Conservation (phyloP, 1,140 invertebrate genomes). For the Antheraea mylitta region DNA sequence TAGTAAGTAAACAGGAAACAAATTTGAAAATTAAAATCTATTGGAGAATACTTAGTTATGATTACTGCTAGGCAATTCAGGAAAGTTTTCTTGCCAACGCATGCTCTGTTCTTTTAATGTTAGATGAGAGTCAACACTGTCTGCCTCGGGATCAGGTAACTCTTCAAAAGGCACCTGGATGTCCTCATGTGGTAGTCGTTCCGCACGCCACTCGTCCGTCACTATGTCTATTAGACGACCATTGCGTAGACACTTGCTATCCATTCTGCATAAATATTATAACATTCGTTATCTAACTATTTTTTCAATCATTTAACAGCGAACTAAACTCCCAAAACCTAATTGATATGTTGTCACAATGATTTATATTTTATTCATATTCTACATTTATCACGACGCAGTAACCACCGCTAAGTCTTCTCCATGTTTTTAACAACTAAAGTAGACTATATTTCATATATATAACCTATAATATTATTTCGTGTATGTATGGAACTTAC, state of each 20-base stretch:
- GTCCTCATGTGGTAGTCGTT: slow-evolving; percentile 93
- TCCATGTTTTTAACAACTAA: background rate
- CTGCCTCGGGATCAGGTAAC: slow-evolving; percentile 95
- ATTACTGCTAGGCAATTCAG: slow-evolving; percentile 65
- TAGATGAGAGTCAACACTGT: slow-evolving; percentile 93
- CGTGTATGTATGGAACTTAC: slow-evolving; percentile 71
- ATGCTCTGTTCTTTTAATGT: slow-evolving; percentile 90
- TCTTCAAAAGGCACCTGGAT: slow-evolving; percentile 93
- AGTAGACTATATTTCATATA: background rate
- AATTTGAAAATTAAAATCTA: background rate
- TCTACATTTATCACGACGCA: slow-evolving; percentile 15
- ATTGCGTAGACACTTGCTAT: slow-evolving; percentile 76
- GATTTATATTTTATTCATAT: too few relatives aligned
- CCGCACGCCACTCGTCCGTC: slow-evolving; percentile 93
- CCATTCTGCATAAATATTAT: slow-evolving; percentile 51
- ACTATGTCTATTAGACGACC: slow-evolving; percentile 92
- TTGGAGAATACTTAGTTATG: slow-evolving; percentile 63
- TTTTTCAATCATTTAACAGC: background rate
- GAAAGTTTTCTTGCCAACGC: slow-evolving; percentile 74
- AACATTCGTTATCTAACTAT: background rate
- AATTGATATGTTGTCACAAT: too few relatives aligned
- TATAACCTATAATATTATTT: background rate
- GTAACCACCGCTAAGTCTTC: slow-evolving; percentile 56
- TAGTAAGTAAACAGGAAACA: too few relatives aligned
- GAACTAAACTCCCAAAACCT: background rate